Percentiles rank a stretch among this genome's conserved stretches.
These are phyloP conservation scores for Neogale vison DNA, from an alignment of 2,113 vertebrate species.

Conservation along the genomic window DNA sequence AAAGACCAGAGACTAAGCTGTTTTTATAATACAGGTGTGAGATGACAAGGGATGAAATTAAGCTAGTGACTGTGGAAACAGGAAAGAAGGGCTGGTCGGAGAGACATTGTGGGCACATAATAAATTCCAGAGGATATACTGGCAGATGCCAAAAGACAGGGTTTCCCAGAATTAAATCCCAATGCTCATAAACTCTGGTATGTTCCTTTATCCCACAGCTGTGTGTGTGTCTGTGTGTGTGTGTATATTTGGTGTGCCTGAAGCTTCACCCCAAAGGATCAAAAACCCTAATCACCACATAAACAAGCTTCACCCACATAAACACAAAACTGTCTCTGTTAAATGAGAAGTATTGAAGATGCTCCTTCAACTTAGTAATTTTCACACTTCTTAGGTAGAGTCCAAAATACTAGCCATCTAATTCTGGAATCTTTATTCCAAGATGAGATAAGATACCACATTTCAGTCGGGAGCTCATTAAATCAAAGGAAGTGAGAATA, in stretches of 20 bases:
- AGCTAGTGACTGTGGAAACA: slow-evolving; percentile 12
- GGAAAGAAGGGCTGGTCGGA: background rate
- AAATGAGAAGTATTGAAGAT: background rate
- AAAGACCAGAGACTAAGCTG: background rate
- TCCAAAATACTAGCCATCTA: background rate
- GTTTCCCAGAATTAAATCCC: slow-evolving; percentile 66
- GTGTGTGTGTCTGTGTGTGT: background rate
- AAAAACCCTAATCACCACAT: background rate
- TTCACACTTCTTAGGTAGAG: background rate
- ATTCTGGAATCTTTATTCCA: background rate
- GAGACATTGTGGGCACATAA: slow-evolving; percentile 39
- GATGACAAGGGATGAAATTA: slow-evolving; percentile 19
- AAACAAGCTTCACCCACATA: background rate
- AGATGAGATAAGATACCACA: background rate
- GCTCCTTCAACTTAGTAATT: background rate
- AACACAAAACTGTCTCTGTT: background rate
- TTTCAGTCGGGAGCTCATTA: background rate
- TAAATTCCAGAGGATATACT: slow-evolving; percentile 68
- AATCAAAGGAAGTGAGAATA: background rate
- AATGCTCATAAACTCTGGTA: slow-evolving; percentile 67
- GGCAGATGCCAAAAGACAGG: slow-evolving; percentile 54
- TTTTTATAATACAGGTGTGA: slow-evolving; percentile 54
- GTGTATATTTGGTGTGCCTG: background rate
- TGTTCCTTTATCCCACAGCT: slow-evolving; percentile 33
- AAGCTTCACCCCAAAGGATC: background rate